Conservation (phyloP, 2,888 invertebrate genomes). For the Drosophila maculinotata region DNA sequence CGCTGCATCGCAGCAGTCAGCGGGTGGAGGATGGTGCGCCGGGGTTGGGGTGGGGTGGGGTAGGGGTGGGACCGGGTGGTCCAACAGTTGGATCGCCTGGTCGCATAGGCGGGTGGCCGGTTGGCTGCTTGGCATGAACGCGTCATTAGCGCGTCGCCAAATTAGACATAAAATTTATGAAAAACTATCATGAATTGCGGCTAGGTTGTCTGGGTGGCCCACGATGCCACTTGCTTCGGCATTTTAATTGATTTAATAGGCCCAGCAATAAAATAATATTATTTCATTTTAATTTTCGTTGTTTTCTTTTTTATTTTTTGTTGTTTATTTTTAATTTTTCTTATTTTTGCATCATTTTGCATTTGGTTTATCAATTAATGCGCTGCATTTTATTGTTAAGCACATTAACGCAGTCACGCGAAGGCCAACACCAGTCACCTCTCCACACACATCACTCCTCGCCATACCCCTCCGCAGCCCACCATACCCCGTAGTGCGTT, state of each 20-base stretch:
- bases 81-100: constrained; percentile 9
- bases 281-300: constrained; percentile 10
- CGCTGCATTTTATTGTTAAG: constrained; percentile 80
- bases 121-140: constrained; percentile 53
- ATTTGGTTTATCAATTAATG: constrained; percentile 76
- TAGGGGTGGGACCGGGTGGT: neutral
- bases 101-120: constrained; percentile 5
- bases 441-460: constrained; percentile 4
- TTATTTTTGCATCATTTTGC: constrained; percentile 51
- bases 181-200: constrained; percentile 52
- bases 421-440: constrained; percentile 44
- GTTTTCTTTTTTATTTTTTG: constrained; percentile 12
- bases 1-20: constrained; percentile 43
- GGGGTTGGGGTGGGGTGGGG: no score
- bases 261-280: constrained; percentile 15
- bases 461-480: neutral
- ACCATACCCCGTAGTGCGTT: constrained; percentile 11
- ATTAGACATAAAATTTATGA: constrained; percentile 62
- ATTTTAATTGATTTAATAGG: constrained; percentile 69
- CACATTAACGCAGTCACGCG: constrained; percentile 79
- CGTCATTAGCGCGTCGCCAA: constrained; percentile 59
- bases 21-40: neutral
- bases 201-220: constrained; percentile 35
- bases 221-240: constrained; percentile 9
- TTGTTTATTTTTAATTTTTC: neutral